A percentile compares a stretch with the other conserved stretches of the same genome.
Conservation (phyloP, 2,888 invertebrate genomes). For the Lissonota sp. region DNA sequence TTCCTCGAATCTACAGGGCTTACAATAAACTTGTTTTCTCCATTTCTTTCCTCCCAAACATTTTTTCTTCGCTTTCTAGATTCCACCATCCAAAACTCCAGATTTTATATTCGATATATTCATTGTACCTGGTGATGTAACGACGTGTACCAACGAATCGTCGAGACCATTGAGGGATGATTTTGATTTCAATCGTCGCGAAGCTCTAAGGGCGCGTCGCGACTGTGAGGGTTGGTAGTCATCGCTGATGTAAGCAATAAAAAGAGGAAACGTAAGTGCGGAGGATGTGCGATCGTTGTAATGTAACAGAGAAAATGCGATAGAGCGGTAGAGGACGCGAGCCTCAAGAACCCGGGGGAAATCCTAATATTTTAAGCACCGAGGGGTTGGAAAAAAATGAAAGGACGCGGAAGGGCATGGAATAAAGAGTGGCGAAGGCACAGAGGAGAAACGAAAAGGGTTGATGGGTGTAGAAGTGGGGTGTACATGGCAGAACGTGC, state of each 20-base stretch:
- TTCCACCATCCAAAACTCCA: neutral
- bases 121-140: neutral
- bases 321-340: conserved; percentile 25
- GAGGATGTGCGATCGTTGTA: conserved; percentile 27
- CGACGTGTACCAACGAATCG: too few species aligned
- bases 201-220: conserved; percentile 13
- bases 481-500: conserved; percentile 21
- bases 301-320: conserved; percentile 43
- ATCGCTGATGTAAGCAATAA: conserved; percentile 33
- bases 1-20: neutral
- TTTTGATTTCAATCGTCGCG: conserved; percentile 41
- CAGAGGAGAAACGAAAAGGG: conserved; percentile 42
- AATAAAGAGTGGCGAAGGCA: conserved; percentile 72
- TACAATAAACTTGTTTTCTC: neutral
- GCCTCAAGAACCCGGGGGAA: conserved; percentile 69
- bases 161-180: conserved; percentile 11
- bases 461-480: conserved; percentile 25
- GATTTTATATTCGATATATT: conserved; percentile 10
- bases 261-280: conserved; percentile 37
- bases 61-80: neutral
- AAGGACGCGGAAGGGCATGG: conserved; percentile 74
- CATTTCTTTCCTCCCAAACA: neutral
- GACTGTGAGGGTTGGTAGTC: conserved; percentile 16
- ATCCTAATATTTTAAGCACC: conserved; percentile 78
- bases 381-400: conserved; percentile 68